Conservation (phyloP, 2,797 vertebrate genomes). For the Epinephelus coioides region DNA sequence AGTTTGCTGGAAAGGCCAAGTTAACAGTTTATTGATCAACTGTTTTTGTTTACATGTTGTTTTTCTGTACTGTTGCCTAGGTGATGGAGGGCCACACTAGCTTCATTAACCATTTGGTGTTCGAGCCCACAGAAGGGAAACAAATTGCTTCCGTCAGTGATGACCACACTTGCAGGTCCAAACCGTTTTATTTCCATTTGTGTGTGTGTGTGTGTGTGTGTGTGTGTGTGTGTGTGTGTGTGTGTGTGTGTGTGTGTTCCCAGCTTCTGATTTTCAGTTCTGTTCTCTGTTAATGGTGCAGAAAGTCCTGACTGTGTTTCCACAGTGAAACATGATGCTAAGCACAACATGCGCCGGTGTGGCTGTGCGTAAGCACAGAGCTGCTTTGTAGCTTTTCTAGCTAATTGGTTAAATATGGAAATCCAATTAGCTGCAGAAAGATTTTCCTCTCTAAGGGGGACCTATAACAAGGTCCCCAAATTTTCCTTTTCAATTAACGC, state of each 20-base stretch:
- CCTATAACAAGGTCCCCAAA: constrained; percentile 72
- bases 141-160: constrained; percentile 97
- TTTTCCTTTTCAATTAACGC: constrained; percentile 75
- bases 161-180: constrained; percentile 98
- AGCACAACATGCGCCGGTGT: constrained; percentile 82
- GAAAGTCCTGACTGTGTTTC: constrained; percentile 85
- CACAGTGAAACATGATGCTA: constrained; percentile 84
- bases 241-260: constrained; percentile 48
- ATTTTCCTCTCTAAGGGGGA: constrained; percentile 68
- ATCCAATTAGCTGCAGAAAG: constrained; percentile 82
- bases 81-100: constrained; percentile 93
- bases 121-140: constrained; percentile 93
- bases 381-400: constrained; percentile 79
- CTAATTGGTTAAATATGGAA: constrained; percentile 89
- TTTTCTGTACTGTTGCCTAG: constrained; percentile 78
- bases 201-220: constrained; percentile 31
- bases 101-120: constrained; percentile 97
- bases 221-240: constrained; percentile 31
- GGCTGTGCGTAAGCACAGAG: constrained; percentile 80
- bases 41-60: constrained; percentile 42
- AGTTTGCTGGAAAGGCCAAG: constrained; percentile 14
- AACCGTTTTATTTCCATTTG: constrained; percentile 49
- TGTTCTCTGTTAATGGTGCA: constrained; percentile 89
- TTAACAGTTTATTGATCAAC: constrained; percentile 29
- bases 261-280: constrained; percentile 79